Evolutionary conservation across 1,140 invertebrate genomes (phyloP).

Genomic region (Caenorhabditis inopinata): DNA sequence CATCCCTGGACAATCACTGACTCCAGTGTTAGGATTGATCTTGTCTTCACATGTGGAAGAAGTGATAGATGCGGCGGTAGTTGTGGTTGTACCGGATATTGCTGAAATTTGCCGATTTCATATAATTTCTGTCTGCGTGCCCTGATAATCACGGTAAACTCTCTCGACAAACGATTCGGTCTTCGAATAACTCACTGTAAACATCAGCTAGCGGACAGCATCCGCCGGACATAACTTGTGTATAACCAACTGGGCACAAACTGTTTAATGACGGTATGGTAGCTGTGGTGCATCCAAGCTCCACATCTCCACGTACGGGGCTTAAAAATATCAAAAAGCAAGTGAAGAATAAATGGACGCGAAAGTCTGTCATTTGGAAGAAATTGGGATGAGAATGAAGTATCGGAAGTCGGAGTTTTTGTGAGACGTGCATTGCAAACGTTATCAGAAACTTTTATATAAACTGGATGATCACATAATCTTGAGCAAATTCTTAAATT

Average conservation of each 20-base stretch:
- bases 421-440: neutral
- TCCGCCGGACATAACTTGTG: neutral
- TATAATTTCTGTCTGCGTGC: no score
- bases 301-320: neutral
- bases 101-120: no score
- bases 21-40: conserved; percentile 2
- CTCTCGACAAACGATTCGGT: neutral
- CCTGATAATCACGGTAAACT: no score
- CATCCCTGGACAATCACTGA: conserved; percentile 15
- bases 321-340: no score
- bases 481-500: neutral
- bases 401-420: no score
- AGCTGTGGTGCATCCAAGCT: neutral
- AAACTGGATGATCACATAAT: neutral
- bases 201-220: neutral
- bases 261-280: neutral
- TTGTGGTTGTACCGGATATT: no score
- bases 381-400: no score
- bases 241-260: neutral
- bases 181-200: neutral
- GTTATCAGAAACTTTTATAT: no score
- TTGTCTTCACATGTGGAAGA: neutral
- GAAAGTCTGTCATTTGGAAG: no score
- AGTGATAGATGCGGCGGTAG: neutral
- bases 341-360: no score